phyloP scores from a whole-genome alignment of 2,797 vertebrate genomes.

The Gymnoscopelus braueri region DNA sequence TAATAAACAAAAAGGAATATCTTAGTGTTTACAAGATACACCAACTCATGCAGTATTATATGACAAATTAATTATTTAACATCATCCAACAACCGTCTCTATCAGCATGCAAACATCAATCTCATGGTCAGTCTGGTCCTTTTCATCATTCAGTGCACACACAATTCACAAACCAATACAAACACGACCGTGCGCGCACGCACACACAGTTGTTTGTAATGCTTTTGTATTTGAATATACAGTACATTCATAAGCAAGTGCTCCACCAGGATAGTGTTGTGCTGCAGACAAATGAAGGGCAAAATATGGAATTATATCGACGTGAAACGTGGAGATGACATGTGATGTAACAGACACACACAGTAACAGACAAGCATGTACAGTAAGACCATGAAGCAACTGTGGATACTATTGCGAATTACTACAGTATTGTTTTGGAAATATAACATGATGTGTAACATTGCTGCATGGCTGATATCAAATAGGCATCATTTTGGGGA shows the following conservation, averaged over 20 bases:
- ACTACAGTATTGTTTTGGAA: no score
- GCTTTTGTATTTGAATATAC: constrained; percentile 15
- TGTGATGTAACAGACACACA: neutral
- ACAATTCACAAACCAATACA: constrained; percentile 3
- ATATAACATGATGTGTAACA: no score
- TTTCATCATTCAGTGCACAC: neutral
- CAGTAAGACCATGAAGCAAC: no score
- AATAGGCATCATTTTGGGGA: no score
- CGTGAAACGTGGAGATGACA: constrained; percentile 47
- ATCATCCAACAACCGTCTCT: constrained; percentile 33
- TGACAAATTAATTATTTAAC: constrained; percentile 42
- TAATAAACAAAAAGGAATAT: constrained; percentile 24
- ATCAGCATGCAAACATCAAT: constrained; percentile 56
- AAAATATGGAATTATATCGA: constrained; percentile 54
- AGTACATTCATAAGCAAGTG: constrained; percentile 15
- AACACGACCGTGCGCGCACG: neutral
- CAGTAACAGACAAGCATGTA: constrained; percentile 46
- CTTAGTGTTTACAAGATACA: constrained; percentile 15
- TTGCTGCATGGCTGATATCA: no score
- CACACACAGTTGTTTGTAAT: neutral
- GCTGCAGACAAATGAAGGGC: constrained; percentile 43
- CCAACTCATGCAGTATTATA: constrained; percentile 50
- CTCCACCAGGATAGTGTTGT: no score
- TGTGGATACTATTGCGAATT: no score
- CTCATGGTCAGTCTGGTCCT: constrained; percentile 43